Evolutionary conservation across 1,140 invertebrate species (phyloP), one percentile per base, ranked within the genome.

Genomic region (Drosophila bipectinata): DNA sequence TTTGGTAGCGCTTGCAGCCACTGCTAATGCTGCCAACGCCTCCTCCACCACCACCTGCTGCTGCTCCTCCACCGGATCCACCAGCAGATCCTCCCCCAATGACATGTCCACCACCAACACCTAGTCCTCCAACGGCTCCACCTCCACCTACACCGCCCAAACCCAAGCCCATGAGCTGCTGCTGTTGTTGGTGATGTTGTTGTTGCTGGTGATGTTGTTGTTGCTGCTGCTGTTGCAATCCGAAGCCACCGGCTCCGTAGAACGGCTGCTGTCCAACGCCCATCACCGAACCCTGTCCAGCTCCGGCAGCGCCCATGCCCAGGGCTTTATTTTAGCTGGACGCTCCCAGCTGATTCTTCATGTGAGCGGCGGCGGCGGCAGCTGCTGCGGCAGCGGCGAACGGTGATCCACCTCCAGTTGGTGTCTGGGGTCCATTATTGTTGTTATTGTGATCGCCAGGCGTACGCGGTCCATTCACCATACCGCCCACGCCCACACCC

Each of bases 251-350:
- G 53, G 72, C 60, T 64, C 73, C 64, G 61, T 83, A 88, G 47
- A 80, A 89, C 61, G 88, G 81, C 53, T 85, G 67, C 61, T 57
- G 58, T 44, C 74, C 55, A 18, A 30, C 18, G 4, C 62, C 61
- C 26, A 41, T 34, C 7, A 26, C 28, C 24, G 61, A 34, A 30
- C 66, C 68, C 10, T 15, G 8, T 15, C 41, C 48, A 51, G 63
- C 58, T 21, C 67, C 61, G 30, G 63, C 41, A 59, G 49, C 52
- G 45, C 71, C 49, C 53, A 64, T 47, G 66, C 82, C 56, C 54
- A 83, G 56, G 81, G 90, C 87, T 91, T 85, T 91, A 87, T 91
- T 91, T 91, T 91, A 91, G 90, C 90, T 91, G 77, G 90, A 91
- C 72, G 90, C 90, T 39, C 90, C 90, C 58, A 91, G 57, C 28